Conservation (phyloP, 2,797 vertebrate genomes). For the Poeciliopsis paucimaculata region DNA sequence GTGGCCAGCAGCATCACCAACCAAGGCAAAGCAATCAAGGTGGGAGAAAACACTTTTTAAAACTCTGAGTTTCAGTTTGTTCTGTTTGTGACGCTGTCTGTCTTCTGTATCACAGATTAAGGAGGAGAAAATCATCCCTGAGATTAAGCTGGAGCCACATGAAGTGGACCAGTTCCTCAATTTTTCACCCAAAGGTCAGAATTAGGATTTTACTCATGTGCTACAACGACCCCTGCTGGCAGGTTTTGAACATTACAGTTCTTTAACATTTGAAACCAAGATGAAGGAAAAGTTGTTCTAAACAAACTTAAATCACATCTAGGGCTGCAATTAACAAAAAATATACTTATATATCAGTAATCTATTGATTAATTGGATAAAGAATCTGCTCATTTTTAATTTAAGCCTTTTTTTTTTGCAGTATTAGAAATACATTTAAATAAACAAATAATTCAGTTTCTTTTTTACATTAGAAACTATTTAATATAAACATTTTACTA, state of each 20-base stretch:
- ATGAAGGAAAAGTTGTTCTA: neutral
- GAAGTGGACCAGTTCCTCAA: constrained; percentile 99
- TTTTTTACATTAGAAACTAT: too few species aligned
- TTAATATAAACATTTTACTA: too few species aligned
- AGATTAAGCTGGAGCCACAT: constrained; percentile 97
- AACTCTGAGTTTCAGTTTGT: neutral
- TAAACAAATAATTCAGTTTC: too few species aligned
- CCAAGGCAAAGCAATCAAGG: constrained; percentile 68
- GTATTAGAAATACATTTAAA: too few species aligned
- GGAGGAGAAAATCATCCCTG: constrained; percentile 84
- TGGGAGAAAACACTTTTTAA: constrained; percentile 3
- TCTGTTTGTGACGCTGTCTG: neutral
- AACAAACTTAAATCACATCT: neutral
- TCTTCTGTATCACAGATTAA: constrained; percentile 80
- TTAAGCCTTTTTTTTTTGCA: too few species aligned
- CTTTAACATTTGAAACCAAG: neutral
- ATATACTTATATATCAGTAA: too few species aligned
- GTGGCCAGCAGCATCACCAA: constrained; percentile 27
- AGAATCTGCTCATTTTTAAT: too few species aligned
- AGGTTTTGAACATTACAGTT: neutral
- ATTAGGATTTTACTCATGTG: neutral
- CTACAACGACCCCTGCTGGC: constrained; percentile 57
- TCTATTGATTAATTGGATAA: too few species aligned
- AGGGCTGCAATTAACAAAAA: too few species aligned
- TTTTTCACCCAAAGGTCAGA: constrained; percentile 92